Evolutionary conservation across 2,888 invertebrate genomes (phyloP), one percentile per base, ranked within the genome.

Genomic region (Eucera pruinosa): DNA sequence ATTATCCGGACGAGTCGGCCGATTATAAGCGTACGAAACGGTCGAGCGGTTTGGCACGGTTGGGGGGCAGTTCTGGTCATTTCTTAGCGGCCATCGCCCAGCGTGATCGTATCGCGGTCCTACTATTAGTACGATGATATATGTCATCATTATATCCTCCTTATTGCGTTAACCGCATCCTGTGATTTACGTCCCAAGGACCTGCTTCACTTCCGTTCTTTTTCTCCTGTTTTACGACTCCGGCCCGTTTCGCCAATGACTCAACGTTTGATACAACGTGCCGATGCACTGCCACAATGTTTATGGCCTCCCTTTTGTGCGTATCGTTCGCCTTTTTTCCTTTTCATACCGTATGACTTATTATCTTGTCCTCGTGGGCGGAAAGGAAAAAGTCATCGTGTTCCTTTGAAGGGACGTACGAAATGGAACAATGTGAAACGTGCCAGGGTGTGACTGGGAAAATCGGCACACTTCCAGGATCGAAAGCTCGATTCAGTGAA

Each of bases 61-160:
- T 66, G 78, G 83, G 77, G 82, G 83, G 80, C 74, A 70, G 64
- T 78, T 68, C 72, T 54, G 83, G 65, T 58, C 66, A 43, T 80
- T 80, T 69, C 82, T 78, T 70, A 72, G 67, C 68, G 66, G 61
- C 52, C 62, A 64, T 80, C 74, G 75, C 78, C 65, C 81, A 83
- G 78, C 81, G 72, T 80, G 83, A 81, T 83, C 81, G 73, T 81
- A 81, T 83, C 83, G 64, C 64, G 73, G 69, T 67, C 72, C 84
- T 78, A 78, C 76, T 84, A 82, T 80, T 82, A 82, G 82, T 70
- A 66, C 77, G 73, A 78, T 82, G 84, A 84, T 82, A 84, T 80
- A 82, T 80, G 84, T 84, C 84, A 84, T 84, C 84, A 74, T 84
- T 84, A 84, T 73, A 78, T 72, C 69, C 73, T 67, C 62, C 84